phyloP scores from a whole-genome alignment of 2,888 invertebrate genomes.

The Nesidiocoris tenuis region DNA sequence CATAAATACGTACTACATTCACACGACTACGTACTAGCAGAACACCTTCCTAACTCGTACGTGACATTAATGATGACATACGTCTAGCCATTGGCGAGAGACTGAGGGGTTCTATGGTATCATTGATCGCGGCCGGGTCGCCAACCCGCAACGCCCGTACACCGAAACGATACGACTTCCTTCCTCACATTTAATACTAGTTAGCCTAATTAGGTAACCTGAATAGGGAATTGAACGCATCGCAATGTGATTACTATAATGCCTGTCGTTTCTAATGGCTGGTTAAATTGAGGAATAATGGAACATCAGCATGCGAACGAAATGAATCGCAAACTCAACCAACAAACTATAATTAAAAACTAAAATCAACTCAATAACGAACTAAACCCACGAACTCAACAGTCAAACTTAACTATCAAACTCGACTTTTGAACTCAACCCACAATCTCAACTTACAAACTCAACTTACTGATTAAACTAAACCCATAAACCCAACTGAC shows the following conservation, averaged over 20 bases:
- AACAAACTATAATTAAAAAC: no score
- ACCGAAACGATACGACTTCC: not conserved
- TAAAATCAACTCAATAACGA: no score
- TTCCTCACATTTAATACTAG: not conserved
- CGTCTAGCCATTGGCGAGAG: not conserved
- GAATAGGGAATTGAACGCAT: not conserved
- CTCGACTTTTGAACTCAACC: no score
- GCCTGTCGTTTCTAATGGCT: no score
- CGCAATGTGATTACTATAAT: not conserved
- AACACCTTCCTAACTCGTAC: not conserved
- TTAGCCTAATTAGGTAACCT: not conserved
- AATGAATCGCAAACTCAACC: no score
- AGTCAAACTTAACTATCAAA: no score
- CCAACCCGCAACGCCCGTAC: not conserved
- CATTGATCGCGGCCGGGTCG: not conserved
- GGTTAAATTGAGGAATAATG: no score
- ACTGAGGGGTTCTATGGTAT: not conserved
- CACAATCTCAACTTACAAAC: no score
- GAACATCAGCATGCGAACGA: no score
- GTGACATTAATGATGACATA: not conserved
- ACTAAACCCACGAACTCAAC: no score
- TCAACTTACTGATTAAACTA: no score
- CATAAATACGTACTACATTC: not conserved
- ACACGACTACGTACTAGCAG: not conserved
- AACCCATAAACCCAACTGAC: no score